phyloP scores from a whole-genome alignment of 2,888 invertebrate species.

The Scaptomyza tumidula region DNA sequence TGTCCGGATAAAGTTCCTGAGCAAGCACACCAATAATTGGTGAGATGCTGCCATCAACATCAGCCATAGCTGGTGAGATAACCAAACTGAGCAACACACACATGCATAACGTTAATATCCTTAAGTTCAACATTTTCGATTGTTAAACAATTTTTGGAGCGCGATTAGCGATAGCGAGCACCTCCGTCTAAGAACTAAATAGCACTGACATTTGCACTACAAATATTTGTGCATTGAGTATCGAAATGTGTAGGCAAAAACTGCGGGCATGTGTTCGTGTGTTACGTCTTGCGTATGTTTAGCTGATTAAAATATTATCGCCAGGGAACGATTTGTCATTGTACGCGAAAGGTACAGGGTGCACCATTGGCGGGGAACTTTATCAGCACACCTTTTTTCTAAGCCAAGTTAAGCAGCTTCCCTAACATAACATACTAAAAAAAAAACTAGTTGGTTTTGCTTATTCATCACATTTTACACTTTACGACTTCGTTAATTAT shows the following conservation, averaged over 20 bases:
- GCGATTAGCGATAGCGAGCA: background rate
- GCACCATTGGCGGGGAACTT: constrained; percentile 18
- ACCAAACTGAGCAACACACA: constrained; percentile 15
- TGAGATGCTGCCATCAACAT: constrained; percentile 85
- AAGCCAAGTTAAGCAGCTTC: background rate
- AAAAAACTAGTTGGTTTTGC: constrained; percentile 24
- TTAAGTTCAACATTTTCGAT: constrained; percentile 8
- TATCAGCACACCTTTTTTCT: constrained; percentile 9
- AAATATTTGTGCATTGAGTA: constrained; percentile 32
- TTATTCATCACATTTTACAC: constrained; percentile 25
- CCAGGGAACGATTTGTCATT: constrained; percentile 21
- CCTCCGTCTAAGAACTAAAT: constrained; percentile 32
- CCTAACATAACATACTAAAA: background rate
- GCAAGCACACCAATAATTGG: constrained; percentile 90
- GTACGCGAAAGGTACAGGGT: constrained; percentile 19
- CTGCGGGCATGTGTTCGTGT: constrained; percentile 1
- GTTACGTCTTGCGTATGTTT: constrained; percentile 18
- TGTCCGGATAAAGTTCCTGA: constrained; percentile 87
- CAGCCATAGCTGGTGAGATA: background rate
- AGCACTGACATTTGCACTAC: constrained; percentile 37
- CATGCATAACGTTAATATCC: background rate
- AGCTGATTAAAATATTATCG: constrained; percentile 38
- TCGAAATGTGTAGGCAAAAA: constrained; percentile 1
- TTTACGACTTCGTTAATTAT: constrained; percentile 26
- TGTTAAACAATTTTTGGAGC: background rate